Evolutionary conservation across 2,888 invertebrate genomes (phyloP).

Genomic region (Catocala nupta): DNA sequence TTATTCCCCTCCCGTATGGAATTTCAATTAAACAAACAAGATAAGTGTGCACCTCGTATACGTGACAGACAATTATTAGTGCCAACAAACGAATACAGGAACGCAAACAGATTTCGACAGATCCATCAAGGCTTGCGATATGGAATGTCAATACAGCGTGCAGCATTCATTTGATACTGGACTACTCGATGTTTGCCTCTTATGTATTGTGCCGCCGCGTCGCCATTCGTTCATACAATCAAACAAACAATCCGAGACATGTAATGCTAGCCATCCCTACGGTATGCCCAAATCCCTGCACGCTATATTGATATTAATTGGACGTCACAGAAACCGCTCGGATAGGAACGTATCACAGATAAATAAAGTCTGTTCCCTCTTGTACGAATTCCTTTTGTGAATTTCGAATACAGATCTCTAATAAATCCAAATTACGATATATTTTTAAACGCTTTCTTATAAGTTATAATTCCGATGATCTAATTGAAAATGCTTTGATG

Average conservation of each 20-base stretch:
- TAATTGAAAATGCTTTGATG: slow-evolving; percentile 30
- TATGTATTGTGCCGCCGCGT: slow-evolving; percentile 52
- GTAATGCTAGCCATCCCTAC: slow-evolving; percentile 46
- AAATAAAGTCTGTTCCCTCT: slow-evolving; percentile 70
- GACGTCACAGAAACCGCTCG: slow-evolving; percentile 65
- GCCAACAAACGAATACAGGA: slow-evolving; percentile 45
- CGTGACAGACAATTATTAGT: slow-evolving; percentile 51
- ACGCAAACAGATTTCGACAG: slow-evolving; percentile 46
- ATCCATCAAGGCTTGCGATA: slow-evolving; percentile 44
- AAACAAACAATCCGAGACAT: slow-evolving; percentile 28
- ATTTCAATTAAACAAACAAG: slow-evolving; percentile 51
- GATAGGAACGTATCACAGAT: slow-evolving; percentile 70
- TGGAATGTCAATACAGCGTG: slow-evolving; percentile 30
- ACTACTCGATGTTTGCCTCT: slow-evolving; percentile 35
- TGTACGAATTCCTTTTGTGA: slow-evolving; percentile 72
- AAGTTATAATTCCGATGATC: slow-evolving; percentile 23
- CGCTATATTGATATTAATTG: slow-evolving; percentile 79
- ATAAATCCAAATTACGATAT: slow-evolving; percentile 64
- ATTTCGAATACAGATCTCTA: slow-evolving; percentile 61
- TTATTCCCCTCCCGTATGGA: slow-evolving; percentile 30
- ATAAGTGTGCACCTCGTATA: slow-evolving; percentile 47
- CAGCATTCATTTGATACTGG: slow-evolving; percentile 34
- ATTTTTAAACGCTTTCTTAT: slow-evolving; percentile 30
- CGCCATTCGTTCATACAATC: slow-evolving; percentile 30
- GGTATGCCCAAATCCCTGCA: slow-evolving; percentile 63